Base-by-base conservation (phyloP, 2,888 invertebrate genomes). In the Drosophila melanocephala region DNA sequence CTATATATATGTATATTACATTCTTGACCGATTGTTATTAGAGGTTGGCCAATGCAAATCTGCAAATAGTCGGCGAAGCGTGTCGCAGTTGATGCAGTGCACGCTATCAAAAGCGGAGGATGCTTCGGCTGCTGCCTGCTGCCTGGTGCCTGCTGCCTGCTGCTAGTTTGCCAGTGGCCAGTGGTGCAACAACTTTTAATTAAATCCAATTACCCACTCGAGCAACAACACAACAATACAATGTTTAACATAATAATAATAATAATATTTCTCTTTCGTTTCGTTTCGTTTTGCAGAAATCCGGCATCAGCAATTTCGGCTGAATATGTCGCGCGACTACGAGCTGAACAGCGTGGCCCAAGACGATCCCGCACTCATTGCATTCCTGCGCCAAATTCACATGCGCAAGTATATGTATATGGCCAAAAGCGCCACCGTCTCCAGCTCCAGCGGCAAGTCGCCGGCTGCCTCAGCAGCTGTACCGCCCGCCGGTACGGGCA, bases 281-380 rank as follows among this genome's bases (percentile, higher is more conserved):
- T n/a, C 28, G 28, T 37, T 26, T 71, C 22, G 26, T 9, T 47
- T 73, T 77, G 26, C 92, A 96, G 96, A 96, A 10, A 94, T 96
- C 81, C 95, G 95, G 73, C 96, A 96, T 74, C 96, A 96, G 91
- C 97, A 97, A 92, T 97, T 97, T 93, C 95, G 96, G 44, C 94
- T 96, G 79, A 97, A 97, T 94, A 96, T 97, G 96, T 96, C 96
- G 58, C 95, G 96, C 78, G 97, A 97, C 93, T 96, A 96, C 93
- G 96, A 97, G 91, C 94, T 97, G 81, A 94, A 95, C 39, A 95
- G 95, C 89, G 96, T 97, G 74, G 94, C 96, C 19, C 97, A 97
- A 94, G 96, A 96, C 91, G 96, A 97, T 86, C 95, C 96, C 2
- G 95, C 95, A 84, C 94, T 97, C 74, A 95, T 97, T 79, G 95